Conservation (phyloP, 2,797 vertebrate genomes). For the Nannoperca australis region DNA sequence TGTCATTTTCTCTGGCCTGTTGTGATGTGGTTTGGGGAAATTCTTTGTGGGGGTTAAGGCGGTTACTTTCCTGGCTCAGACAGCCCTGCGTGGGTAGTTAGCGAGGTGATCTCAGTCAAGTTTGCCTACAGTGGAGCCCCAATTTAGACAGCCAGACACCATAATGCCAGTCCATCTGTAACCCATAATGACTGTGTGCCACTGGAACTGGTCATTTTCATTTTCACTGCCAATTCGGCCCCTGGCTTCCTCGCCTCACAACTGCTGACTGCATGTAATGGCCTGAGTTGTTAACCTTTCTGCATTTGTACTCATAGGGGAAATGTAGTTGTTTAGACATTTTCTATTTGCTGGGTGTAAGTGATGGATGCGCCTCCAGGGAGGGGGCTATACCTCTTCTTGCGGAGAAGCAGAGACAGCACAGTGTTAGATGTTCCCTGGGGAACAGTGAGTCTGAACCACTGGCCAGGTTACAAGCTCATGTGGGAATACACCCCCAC, state of each 20-base stretch:
- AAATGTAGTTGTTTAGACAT: constrained; percentile 83
- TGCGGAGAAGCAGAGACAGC: constrained; percentile 67
- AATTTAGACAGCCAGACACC: constrained; percentile 83
- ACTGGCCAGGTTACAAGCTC: constrained; percentile 72
- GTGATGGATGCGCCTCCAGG: constrained; percentile 81
- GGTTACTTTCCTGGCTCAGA: constrained; percentile 79
- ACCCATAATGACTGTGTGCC: constrained; percentile 82
- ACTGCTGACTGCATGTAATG: constrained; percentile 76
- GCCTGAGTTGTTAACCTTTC: constrained; percentile 77
- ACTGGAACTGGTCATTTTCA: constrained; percentile 81
- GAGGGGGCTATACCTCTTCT: constrained; percentile 75
- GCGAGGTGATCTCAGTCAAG: constrained; percentile 82
- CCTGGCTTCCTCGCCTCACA: constrained; percentile 65
- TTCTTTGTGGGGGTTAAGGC: constrained; percentile 76
- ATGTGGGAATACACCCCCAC: constrained; percentile 72
- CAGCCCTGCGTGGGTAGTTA: constrained; percentile 80
- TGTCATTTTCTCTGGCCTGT: constrained; percentile 62
- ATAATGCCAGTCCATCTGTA: constrained; percentile 83
- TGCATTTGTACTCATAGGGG: constrained; percentile 74
- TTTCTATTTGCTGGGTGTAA: constrained; percentile 77
- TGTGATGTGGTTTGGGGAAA: constrained; percentile 83
- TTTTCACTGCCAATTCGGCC: constrained; percentile 77
- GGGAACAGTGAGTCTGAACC: constrained; percentile 66
- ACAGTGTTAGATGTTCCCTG: constrained; percentile 65
- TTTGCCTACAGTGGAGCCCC: constrained; percentile 78